A percentile compares a stretch with the other conserved stretches of the same genome.
phyloP scores from a whole-genome alignment of 2,113 vertebrate species.

The Promerops cafer region DNA sequence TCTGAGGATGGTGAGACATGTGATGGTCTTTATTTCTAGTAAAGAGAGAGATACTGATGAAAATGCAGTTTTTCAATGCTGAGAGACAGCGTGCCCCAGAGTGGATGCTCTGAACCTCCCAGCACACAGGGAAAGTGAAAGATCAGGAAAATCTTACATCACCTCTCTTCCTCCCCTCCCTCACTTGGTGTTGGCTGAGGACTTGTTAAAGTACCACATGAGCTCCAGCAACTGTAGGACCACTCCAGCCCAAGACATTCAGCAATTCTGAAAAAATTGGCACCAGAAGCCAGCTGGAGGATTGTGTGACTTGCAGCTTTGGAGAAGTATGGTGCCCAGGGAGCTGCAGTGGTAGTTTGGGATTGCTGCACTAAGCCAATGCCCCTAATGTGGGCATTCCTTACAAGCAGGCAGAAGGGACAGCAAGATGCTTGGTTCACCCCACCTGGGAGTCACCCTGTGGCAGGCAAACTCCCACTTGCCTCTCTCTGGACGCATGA shows the following conservation, averaged over 20 bases:
- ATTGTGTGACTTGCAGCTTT: neutral
- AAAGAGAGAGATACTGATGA: neutral
- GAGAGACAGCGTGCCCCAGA: rapidly evolving
- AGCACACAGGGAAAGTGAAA: neutral
- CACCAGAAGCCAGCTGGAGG: neutral
- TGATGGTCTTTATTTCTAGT: neutral
- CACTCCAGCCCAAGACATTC: neutral
- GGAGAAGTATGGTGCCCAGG: neutral
- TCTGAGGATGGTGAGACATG: neutral
- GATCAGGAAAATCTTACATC: neutral
- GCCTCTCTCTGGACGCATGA: rapidly evolving
- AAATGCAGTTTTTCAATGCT: neutral
- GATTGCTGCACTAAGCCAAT: rapidly evolving
- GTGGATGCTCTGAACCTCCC: neutral
- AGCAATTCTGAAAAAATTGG: neutral
- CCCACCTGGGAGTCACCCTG: neutral
- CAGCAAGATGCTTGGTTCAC: neutral
- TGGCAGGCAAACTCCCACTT: neutral
- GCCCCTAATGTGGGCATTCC: neutral
- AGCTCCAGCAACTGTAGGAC: neutral
- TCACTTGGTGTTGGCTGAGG: neutral
- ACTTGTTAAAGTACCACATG: neutral
- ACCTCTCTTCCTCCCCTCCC: neutral
- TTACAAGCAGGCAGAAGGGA: neutral
- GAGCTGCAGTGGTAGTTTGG: neutral